Base-by-base conservation (phyloP, 2,113 vertebrate species). In the Rana temporaria region DNA sequence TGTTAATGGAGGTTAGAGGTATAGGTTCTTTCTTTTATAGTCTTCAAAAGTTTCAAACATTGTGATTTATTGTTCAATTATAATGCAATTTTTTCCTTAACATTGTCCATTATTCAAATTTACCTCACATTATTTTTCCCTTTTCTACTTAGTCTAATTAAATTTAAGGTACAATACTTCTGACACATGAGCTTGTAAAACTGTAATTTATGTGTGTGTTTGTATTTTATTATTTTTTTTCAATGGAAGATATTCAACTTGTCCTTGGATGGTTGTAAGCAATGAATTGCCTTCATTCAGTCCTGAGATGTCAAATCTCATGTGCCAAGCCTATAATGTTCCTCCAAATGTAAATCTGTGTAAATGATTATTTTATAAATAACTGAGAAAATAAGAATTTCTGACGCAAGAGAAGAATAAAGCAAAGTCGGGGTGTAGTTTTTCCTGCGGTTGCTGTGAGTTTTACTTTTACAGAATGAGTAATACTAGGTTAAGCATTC, bases 331-430 rank as follows among this genome's bases (percentile, higher is more conserved):
- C 34, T 38, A 38, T 38, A 56, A 87, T 42, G 70, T 82, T 82
- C 80, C 71, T 82, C 53, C 20, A 30, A 34, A 19, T 96, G 96
- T 94, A 95, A 95, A 97, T 96, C 95, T 96, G 92, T 96, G 95
- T 96, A 96, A 94, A 95, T 94, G 90, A 93, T 91, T 91, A 87
- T 95, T 95, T 93, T 92, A 84, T 94, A 91, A 87, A 52, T 81
- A 20, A 63, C 59, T 48, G 0, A 0, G 76, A 60, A 59, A 82
- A 70, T 20, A 48, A 71, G 2, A 71, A 57, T 67, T 70, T 56
- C 0, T 88, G 42, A 84, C 86, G 88, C 85, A 86, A 88, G 89
- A 81, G 90, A 82, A 89, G 84, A 92, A 91, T 92, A 93, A 90
- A 90, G 70, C 1, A 0, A 26, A 85, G 87, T 86, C 85, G 90